A percentile compares a stretch with the other conserved stretches of the same genome.
phyloP scores from a whole-genome alignment of 2,113 vertebrate species.

The Plotosus lineatus region DNA sequence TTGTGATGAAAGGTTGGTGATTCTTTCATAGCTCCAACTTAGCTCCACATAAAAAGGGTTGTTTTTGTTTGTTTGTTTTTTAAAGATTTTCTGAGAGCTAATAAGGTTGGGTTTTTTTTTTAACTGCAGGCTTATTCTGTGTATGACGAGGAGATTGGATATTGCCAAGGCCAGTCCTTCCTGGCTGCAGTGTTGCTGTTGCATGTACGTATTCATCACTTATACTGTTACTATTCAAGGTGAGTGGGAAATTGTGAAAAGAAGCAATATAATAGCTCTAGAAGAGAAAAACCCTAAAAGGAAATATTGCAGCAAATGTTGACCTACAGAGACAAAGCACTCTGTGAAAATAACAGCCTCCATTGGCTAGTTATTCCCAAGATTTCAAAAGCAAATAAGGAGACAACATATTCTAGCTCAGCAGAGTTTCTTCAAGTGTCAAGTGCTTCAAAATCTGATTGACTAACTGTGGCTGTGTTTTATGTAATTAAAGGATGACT shows the following conservation, averaged over 20 bases:
- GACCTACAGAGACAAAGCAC: not conserved
- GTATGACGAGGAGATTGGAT: conserved; percentile 97
- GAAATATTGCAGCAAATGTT: not conserved
- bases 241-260: not conserved
- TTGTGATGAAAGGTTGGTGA: not conserved
- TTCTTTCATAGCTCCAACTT: not conserved
- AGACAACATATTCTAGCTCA: not conserved
- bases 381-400: not conserved
- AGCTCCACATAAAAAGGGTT: too few relatives aligned
- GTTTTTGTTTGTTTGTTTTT: too few relatives aligned
- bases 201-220: conserved; percentile 81
- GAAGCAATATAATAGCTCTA: not conserved
- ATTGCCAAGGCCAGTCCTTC: conserved; percentile 97
- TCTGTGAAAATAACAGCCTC: not conserved
- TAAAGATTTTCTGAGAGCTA: not conserved
- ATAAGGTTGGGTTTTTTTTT: not conserved
- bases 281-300: not conserved
- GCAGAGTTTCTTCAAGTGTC: not conserved
- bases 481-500: not conserved
- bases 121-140: conserved; percentile 90
- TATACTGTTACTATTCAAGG: not conserved
- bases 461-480: not conserved
- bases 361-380: not conserved
- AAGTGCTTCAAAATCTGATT: not conserved
- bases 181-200: conserved; percentile 93